Base-by-base conservation (phyloP, 2,888 invertebrate species). In the Sphaerophoria rueppellii region DNA sequence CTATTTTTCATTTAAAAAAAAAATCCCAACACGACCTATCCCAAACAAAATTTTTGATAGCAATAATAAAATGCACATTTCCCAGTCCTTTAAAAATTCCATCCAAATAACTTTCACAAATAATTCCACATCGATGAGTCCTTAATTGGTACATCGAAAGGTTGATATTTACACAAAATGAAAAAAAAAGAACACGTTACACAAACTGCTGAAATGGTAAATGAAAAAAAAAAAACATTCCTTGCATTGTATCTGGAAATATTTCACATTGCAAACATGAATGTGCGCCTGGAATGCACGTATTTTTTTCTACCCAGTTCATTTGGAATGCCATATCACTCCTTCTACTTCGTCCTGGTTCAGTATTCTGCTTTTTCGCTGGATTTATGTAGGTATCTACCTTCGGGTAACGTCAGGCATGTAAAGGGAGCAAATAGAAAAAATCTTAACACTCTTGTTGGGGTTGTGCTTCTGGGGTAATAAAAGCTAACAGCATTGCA, bases 281-380 rank as follows among this genome's bases (percentile, higher is more conserved):
- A 73, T 74, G 58, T 70, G 70, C 63, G 50, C 69, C 61, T 57
- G 73, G 78, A 78, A 82, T 82, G 78, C 72, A 69, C 70, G 74
- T 74, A 65, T 72, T 65, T 78, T 14, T 43, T 6, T 52, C 11
- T 50, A 16, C 65, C 52, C 75, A 77, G 82, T 73, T 78, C 69
- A 78, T 78, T 82, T 73, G 63, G 16, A 82, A 74, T 74, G 52
- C 78, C 63, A 57, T 57, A 48, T 63, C 50, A 24, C 24, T 43
- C 43, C 14, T 75, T 9, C 37, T 24, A 14, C 40, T 40, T 35
- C n/a, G 71, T 43, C 12, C 43, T 43, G 43, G 11, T 11, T 12
- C 43, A 9, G 12, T 9, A 12, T 43, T 5, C 71, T 46, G 52
- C 43, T 63, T 57, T 54, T 46, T 52, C 57, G 57, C 46, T 40